These are phyloP conservation scores for Cyphomyrmex costatus DNA, from an alignment of 1,140 invertebrate species.

Conservation along the genomic window DNA sequence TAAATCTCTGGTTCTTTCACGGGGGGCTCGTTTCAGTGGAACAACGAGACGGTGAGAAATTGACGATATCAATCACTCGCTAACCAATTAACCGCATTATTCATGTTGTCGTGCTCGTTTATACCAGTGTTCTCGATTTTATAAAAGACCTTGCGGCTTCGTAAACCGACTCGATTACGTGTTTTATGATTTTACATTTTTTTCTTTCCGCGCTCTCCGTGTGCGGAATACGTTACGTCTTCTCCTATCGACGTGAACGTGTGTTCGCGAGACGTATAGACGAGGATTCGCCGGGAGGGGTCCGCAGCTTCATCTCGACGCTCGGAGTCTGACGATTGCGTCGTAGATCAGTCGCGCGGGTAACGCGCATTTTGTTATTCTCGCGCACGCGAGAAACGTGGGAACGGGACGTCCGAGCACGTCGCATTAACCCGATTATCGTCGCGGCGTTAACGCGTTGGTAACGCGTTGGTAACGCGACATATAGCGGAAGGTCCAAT, in stretches of 20 bases:
- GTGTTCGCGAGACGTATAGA: not conserved
- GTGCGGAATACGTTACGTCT: not conserved
- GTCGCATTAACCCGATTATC: constrained; percentile 55
- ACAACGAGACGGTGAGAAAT: not conserved
- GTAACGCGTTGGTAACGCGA: constrained; percentile 49
- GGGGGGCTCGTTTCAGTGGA: too few relatives aligned
- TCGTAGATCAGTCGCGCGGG: not conserved
- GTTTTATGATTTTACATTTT: not conserved
- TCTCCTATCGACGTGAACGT: not conserved
- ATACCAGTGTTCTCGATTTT: not conserved
- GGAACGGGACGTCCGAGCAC: constrained; percentile 11
- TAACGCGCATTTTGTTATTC: not conserved
- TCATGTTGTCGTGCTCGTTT: too few relatives aligned
- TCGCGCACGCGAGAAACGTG: constrained; percentile 40
- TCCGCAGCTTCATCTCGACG: not conserved
- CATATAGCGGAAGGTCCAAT: constrained; percentile 57
- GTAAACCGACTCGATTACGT: constrained; percentile 16
- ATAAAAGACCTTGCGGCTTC: not conserved
- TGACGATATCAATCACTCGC: not conserved
- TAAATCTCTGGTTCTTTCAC: not conserved
- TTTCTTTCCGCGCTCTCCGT: not conserved
- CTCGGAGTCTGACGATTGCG: not conserved
- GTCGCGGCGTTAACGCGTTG: constrained; percentile 50
- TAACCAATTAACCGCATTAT: not conserved
- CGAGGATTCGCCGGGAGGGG: not conserved